Conservation (phyloP, 2,797 vertebrate species). For the Dallia pectoralis region DNA sequence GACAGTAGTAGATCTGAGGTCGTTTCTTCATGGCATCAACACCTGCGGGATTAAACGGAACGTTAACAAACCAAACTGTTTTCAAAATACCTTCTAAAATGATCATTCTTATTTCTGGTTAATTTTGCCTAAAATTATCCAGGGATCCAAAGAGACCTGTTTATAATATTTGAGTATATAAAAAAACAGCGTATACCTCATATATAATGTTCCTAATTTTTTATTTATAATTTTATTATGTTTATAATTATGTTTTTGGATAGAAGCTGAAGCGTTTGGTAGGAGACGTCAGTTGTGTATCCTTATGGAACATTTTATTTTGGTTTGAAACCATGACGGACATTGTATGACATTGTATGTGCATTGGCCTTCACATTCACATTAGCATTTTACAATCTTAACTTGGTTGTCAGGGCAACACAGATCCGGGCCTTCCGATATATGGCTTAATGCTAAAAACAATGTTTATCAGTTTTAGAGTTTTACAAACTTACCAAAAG, state of each 20-base stretch:
- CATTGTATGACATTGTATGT: too few species aligned
- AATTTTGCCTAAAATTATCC: neutral
- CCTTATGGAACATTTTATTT: too few species aligned
- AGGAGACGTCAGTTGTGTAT: too few species aligned
- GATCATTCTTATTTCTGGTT: too few species aligned
- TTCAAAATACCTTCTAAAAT: neutral
- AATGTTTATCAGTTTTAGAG: conserved; percentile 30
- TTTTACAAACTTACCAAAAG: conserved; percentile 5
- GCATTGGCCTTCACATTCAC: too few species aligned
- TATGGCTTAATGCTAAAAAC: conserved; percentile 31
- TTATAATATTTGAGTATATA: neutral
- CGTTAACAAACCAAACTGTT: neutral
- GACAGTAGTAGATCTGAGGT: conserved; percentile 73
- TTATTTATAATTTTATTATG: too few species aligned
- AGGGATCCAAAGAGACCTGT: neutral
- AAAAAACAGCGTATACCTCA: too few species aligned
- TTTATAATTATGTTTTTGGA: too few species aligned
- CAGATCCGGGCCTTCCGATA: conserved; percentile 14
- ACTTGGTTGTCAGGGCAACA: neutral
- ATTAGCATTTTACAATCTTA: neutral
- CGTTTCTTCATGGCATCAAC: conserved; percentile 25
- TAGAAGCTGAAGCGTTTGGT: too few species aligned
- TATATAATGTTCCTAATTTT: too few species aligned
- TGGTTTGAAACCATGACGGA: too few species aligned
- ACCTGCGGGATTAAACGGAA: conserved; percentile 43